phyloP scores from a whole-genome alignment of 1,140 invertebrate species.

The Pantala flavescens region DNA sequence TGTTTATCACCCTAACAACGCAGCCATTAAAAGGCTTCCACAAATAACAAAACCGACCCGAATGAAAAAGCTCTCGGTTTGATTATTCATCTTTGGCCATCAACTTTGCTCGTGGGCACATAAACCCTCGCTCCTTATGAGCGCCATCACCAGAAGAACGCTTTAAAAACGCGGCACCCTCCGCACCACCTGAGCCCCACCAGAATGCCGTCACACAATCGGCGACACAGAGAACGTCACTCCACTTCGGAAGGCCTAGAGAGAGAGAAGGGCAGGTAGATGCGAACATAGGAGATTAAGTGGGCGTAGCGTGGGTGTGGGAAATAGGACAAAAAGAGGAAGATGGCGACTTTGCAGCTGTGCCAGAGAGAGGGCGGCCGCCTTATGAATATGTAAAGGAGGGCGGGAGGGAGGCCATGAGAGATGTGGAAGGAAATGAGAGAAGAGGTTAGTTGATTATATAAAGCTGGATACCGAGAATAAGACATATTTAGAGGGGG shows the following conservation, averaged over 20 bases:
- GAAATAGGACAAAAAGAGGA: slow-evolving; percentile 9
- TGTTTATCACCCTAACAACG: no score
- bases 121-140: no score
- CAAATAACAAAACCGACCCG: no score
- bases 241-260: not conserved
- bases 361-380: not conserved
- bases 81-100: no score
- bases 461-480: not conserved
- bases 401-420: not conserved
- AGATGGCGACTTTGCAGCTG: slow-evolving; percentile 7
- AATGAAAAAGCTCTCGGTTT: no score
- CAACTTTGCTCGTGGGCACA: no score
- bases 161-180: no score
- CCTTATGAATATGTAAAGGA: slow-evolving; percentile 7
- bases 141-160: no score
- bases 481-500: not conserved
- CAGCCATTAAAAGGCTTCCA: no score
- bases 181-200: no score
- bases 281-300: not conserved
- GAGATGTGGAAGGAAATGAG: not conserved
- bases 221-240: no score
- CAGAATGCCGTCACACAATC: no score
- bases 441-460: slow-evolving; percentile 10
- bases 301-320: slow-evolving; percentile 1
- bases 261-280: not conserved